Base-by-base conservation (phyloP, 2,888 invertebrate species). In the Nymphalis urticae region DNA sequence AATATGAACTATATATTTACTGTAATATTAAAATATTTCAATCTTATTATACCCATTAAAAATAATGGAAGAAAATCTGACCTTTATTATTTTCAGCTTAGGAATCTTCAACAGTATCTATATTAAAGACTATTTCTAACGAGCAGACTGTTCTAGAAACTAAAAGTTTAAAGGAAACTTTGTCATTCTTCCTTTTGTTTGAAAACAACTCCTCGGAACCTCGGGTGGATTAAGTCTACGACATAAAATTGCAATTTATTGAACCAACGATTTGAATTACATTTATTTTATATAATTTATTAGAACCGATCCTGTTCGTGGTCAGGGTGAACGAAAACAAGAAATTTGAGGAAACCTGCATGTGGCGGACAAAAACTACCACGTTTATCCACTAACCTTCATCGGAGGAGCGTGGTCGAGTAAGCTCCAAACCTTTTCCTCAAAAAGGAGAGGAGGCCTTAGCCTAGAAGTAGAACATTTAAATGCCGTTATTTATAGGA, bases 211-310 rank as follows among this genome's bases (percentile, higher is more conserved):
- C 58, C 17, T 56, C 63, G 16, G 66, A 58, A 6, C 2, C 24
- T 50, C 63, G 66, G 60, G 21, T 60, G 68, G 68, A 68, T 68
- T 71, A 71, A 68, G 68, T 64, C 67, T 60, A 50, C 61, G 60
- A 71, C 71, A 71, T 24, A 71, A 68, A 62, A 71, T 65, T 65
- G 68, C 65, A 65, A 71, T 71, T 68, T 65, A 53, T 62, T 51
- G 24, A 50, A 64, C 69, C 13, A 32, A 27, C 32, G 9, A 48
- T 27, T 50, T 21, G 42, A 42, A 27, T 19, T 58, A 58, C 4
- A 42, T 19, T 58, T 42, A 36, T 58, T 32, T 19, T 58, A 32
- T 19, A 50, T 6, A 32, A 32, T 32, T 32, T 32, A 32, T 6
- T 6, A 5, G 27, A 32, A 5, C 27, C 27, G 27, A 32, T 32